Percentiles rank a stretch among this genome's conserved stretches.
These are phyloP conservation scores for Drosophila teissieri DNA, from an alignment of 1,140 invertebrate genomes.

Conservation along the genomic window DNA sequence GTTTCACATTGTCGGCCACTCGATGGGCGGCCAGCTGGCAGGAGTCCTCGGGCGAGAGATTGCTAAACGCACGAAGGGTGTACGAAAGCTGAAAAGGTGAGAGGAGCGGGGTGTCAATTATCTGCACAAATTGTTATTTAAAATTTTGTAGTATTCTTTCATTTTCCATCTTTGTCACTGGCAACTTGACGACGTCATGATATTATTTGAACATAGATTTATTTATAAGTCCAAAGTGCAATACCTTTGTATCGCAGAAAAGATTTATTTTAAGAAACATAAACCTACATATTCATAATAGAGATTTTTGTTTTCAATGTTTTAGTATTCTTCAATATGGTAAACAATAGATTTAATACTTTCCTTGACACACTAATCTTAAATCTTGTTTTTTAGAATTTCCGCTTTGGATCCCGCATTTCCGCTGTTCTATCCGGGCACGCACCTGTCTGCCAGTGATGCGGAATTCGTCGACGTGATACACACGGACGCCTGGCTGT, in stretches of 20 bases:
- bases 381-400: conserved; percentile 80
- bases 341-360: not conserved
- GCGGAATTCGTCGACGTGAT: conserved; percentile 89
- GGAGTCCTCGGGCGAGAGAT: conserved; percentile 87
- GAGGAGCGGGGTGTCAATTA: not conserved
- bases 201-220: no score
- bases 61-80: conserved; percentile 62
- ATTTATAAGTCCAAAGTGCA: not conserved
- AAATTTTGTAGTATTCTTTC: no score
- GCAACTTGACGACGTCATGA: no score
- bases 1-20: conserved; percentile 91
- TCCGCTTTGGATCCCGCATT: conserved; percentile 87
- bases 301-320: no score
- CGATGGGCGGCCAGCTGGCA: conserved; percentile 90
- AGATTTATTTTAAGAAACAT: no score
- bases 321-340: no score
- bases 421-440: conserved; percentile 86
- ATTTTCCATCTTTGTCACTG: no score
- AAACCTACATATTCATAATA: no score
- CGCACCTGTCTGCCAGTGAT: conserved; percentile 88
- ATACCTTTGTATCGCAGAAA: not conserved
- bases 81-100: conserved; percentile 77
- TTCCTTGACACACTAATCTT: not conserved
- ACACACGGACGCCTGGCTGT: conserved; percentile 88
- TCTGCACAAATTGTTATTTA: no score